Evolutionary conservation across 2,797 vertebrate species (phyloP).

Genomic region (Lutra lutra): DNA sequence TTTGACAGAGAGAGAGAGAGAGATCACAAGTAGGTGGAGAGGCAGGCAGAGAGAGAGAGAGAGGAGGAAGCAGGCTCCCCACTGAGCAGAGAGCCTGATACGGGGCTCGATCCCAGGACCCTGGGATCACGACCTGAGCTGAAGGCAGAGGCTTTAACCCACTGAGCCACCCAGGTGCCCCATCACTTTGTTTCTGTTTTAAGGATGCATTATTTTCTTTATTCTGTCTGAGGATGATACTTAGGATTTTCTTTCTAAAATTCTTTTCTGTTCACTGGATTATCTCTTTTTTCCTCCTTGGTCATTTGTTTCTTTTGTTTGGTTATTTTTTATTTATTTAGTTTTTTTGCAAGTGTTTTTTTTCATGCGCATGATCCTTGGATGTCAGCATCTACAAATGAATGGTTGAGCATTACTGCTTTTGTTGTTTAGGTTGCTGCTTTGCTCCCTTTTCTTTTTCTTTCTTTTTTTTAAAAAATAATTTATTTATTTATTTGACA

Average conservation of each 20-base stretch:
- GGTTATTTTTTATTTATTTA: no score
- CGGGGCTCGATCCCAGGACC: no score
- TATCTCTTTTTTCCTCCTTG: not conserved
- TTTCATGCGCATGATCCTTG: not conserved
- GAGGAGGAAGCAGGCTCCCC: no score
- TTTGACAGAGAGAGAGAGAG: no score
- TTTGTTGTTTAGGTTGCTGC: not conserved
- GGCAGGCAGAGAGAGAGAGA: no score
- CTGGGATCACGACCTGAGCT: no score
- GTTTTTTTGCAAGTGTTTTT: constrained; percentile 18
- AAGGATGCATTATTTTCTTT: not conserved
- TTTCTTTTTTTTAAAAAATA: no score
- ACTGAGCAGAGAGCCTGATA: no score
- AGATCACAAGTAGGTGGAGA: no score
- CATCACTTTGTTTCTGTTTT: not conserved
- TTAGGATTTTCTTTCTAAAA: constrained; percentile 1
- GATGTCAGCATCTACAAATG: not conserved
- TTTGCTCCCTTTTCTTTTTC: not conserved
- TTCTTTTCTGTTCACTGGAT: not conserved
- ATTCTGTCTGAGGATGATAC: not conserved
- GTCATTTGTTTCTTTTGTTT: not conserved
- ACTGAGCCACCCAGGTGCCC: no score
- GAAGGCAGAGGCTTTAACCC: no score
- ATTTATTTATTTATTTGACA: no score
- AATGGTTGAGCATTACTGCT: not conserved